Conservation (phyloP, 2,113 vertebrate species). For the Lichenostomus cassidix region DNA sequence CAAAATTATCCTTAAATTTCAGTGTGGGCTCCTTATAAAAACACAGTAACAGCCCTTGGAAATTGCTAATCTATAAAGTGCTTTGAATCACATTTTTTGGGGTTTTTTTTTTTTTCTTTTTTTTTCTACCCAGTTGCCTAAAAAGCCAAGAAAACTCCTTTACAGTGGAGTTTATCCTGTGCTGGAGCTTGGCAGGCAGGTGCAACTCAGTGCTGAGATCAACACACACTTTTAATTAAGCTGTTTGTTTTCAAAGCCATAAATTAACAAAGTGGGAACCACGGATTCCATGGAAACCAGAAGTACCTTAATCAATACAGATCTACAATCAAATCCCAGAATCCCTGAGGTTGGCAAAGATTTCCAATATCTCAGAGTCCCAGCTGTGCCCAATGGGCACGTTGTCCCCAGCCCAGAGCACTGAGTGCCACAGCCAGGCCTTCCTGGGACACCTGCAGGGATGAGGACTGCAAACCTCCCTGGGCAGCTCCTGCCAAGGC, state of each 20-base stretch:
- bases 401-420: neutral
- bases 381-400: neutral
- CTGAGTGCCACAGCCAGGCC: neutral
- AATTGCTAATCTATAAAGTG: neutral
- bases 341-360: neutral
- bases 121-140: neutral
- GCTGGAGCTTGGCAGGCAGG: neutral
- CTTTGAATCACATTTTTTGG: neutral
- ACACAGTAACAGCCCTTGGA: neutral
- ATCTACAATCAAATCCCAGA: neutral
- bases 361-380: fast-evolving
- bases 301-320: neutral
- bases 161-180: neutral
- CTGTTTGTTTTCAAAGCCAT: neutral
- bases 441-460: neutral
- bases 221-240: neutral
- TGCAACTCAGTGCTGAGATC: neutral
- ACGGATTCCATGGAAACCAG: neutral
- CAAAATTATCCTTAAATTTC: neutral
- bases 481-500: neutral
- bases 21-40: neutral
- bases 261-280: neutral
- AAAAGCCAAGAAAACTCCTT: neutral
- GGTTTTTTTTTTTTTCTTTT: neutral
- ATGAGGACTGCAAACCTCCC: neutral